Conservation (phyloP, 1,140 invertebrate genomes). For the Caerostris extrusa region DNA sequence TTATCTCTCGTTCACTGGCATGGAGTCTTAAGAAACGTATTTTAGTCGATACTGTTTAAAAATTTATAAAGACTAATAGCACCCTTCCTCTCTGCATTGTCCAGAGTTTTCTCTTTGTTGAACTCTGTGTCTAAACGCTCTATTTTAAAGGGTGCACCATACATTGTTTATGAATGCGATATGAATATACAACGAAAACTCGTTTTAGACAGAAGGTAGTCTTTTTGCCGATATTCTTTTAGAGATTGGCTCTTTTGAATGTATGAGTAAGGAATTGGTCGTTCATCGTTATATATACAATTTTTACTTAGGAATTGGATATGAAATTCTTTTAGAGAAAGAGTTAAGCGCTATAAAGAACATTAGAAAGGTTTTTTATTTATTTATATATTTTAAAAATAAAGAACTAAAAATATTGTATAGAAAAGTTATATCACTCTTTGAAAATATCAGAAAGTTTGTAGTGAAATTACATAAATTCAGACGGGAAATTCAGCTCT, state of each 20-base stretch:
- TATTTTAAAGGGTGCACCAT: background rate
- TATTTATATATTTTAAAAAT: no score
- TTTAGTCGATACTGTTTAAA: slow-evolving; percentile 58
- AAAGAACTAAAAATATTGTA: no score
- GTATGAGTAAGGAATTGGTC: background rate
- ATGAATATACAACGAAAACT: background rate
- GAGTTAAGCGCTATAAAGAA: no score
- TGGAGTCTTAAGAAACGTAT: background rate
- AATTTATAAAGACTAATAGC: slow-evolving; percentile 70
- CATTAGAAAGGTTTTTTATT: no score
- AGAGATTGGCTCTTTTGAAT: background rate
- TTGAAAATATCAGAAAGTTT: no score
- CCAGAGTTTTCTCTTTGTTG: slow-evolving; percentile 30
- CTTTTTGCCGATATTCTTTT: slow-evolving; percentile 26
- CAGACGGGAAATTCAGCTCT: no score
- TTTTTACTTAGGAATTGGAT: background rate
- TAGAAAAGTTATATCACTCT: no score
- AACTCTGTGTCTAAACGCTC: background rate
- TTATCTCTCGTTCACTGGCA: background rate
- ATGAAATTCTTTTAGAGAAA: background rate
- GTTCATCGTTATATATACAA: background rate
- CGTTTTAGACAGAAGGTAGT: background rate
- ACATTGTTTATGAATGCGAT: slow-evolving; percentile 51
- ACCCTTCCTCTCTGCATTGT: background rate
- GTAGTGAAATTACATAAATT: no score